These are phyloP conservation scores for Leptobrachium ailaonicum DNA, from an alignment of 2,113 vertebrate genomes.

Conservation along the genomic window DNA sequence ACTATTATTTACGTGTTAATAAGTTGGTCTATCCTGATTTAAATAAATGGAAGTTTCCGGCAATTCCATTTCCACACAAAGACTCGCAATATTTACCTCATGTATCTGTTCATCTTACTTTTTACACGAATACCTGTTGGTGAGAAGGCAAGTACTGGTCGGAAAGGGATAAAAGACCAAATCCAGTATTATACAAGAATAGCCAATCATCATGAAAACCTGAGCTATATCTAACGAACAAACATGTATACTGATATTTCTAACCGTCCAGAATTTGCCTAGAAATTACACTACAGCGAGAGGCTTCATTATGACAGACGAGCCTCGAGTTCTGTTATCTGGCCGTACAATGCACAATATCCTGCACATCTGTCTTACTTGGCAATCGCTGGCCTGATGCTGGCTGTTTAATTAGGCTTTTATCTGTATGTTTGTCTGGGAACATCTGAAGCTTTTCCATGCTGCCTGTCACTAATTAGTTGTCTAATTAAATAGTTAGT, in stretches of 20 bases:
- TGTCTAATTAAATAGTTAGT: slow-evolving; percentile 92
- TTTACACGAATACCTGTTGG: no score
- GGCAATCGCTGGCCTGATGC: slow-evolving; percentile 67
- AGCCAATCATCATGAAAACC: no score
- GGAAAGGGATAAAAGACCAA: no score
- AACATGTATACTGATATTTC: background rate
- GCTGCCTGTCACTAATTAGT: slow-evolving; percentile 86
- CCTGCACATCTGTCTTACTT: slow-evolving; percentile 76
- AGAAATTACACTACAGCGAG: slow-evolving; percentile 2
- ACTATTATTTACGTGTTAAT: no score
- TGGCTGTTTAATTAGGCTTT: slow-evolving; percentile 81
- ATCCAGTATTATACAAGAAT: no score
- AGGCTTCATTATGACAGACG: slow-evolving; percentile 4
- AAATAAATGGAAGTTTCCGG: no score
- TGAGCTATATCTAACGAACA: no score
- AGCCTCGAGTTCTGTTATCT: slow-evolving; percentile 47
- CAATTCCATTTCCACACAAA: no score
- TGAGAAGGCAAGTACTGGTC: no score
- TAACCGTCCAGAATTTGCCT: slow-evolving; percentile 32
- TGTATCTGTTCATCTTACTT: no score
- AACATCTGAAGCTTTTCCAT: slow-evolving; percentile 77
- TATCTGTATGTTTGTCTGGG: slow-evolving; percentile 77
- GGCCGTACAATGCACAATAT: slow-evolving; percentile 53
- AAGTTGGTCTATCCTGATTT: no score
- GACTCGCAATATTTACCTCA: no score